These are phyloP conservation scores for Solea senegalensis DNA, from an alignment of 2,113 vertebrate genomes.

Conservation along the genomic window DNA sequence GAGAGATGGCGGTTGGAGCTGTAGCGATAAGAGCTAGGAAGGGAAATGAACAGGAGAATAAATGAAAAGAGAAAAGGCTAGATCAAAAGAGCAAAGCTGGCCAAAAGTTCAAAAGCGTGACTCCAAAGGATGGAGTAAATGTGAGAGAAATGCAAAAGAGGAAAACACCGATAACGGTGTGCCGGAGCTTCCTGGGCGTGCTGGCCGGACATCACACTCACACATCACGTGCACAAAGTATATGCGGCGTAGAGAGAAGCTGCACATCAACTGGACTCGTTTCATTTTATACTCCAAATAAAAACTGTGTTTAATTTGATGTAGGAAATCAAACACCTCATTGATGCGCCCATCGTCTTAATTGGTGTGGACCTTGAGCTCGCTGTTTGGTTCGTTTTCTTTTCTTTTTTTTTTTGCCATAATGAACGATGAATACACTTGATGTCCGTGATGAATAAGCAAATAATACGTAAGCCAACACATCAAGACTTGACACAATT, in stretches of 20 bases:
- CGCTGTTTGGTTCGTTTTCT: too few relatives aligned
- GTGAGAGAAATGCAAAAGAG: constrained; percentile 39
- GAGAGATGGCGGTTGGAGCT: constrained; percentile 19
- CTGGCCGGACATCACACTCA: constrained; percentile 1
- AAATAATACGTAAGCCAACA: too few relatives aligned
- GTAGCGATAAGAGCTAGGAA: constrained; percentile 41
- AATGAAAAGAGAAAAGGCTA: constrained; percentile 46
- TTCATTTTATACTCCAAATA: too few relatives aligned
- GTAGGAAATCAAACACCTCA: too few relatives aligned
- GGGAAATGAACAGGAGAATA: constrained; percentile 49
- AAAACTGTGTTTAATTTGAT: too few relatives aligned
- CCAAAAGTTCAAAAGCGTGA: constrained; percentile 34
- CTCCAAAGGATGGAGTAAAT: constrained; percentile 13
- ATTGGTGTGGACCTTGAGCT: too few relatives aligned
- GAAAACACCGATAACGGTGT: constrained; percentile 16
- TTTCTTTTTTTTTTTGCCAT: too few relatives aligned
- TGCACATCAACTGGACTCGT: too few relatives aligned
- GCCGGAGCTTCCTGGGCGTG: constrained; percentile 20
- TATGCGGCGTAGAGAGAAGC: neutral
- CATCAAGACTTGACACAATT: too few relatives aligned
- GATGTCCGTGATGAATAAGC: too few relatives aligned
- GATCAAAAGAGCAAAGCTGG: constrained; percentile 47
- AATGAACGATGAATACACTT: too few relatives aligned
- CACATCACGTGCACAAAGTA: neutral
- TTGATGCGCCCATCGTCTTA: too few relatives aligned